Evolutionary conservation across 1,140 invertebrate species (phyloP), one percentile per base, ranked within the genome.

Genomic region (Cryptotermes secundus): DNA sequence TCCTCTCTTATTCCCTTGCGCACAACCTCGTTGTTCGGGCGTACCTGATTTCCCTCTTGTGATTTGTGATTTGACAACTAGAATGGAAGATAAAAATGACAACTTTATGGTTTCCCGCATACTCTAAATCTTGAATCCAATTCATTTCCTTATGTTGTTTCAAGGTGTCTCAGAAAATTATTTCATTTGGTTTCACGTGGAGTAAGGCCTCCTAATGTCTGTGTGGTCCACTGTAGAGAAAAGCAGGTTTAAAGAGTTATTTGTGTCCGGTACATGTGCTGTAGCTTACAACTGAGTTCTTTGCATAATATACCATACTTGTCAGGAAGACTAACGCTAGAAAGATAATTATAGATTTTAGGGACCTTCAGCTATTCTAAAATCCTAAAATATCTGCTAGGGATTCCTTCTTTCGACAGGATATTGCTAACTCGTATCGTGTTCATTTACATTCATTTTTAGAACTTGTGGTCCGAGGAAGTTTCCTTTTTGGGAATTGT

Each of bases 21-120:
- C n/a, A 31, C 31, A n/a, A n/a, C 26, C 31, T 65, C n/a, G 6
- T 65, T 65, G 59, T n/a, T 1, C 2, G 59, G 59, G 59, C n/a
- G 59, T 72, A 31, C 26, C 59, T 3, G 59, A 6, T 72, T 72
- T 2, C 59, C 59, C 31, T 6, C 1, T n/a, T n/a, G 59, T 72
- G 59, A 72, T 72, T 72, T 72, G 59, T 72, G 59, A 31, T 72
- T 72, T 72, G n/a, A 72, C 59, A 72, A 59, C 16, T 72, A 72
- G n/a, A 72, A 72, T 7, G 59, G 59, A 72, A 72, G 59, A 72
- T 72, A 72, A n/a, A n/a, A 72, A 72, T 3, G 59, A 72, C 7
- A 1, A 31, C 26, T 72, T n/a, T 72, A 72, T 72, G 59, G 31
- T 31, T n/a, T 31, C 26, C 26, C 7, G 59, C 2, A 6, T 72